phyloP scores from a whole-genome alignment of 2,797 vertebrate species.

The Cynopterus sphinx region DNA sequence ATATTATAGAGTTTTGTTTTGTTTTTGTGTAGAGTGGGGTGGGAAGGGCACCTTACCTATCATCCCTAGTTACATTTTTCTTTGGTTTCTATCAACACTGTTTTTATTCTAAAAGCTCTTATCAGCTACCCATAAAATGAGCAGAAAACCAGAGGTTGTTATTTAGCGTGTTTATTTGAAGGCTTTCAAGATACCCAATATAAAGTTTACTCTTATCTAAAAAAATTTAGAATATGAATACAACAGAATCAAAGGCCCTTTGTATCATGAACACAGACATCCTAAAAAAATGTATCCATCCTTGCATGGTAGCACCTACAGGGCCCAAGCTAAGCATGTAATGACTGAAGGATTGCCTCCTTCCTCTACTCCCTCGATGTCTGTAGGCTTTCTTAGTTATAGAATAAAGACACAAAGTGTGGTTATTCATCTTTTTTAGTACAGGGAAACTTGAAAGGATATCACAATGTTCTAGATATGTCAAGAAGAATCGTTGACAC shows the following conservation, averaged over 20 bases:
- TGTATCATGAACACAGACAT: not conserved
- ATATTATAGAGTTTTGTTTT: not conserved
- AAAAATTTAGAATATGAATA: conserved; percentile 24
- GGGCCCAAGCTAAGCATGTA: not conserved
- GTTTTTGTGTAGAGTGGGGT: not conserved
- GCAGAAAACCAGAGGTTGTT: conserved; percentile 51
- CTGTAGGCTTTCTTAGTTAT: not conserved
- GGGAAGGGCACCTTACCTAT: conserved; percentile 11
- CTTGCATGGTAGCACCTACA: not conserved
- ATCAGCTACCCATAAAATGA: conserved; percentile 35
- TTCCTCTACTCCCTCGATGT: not conserved
- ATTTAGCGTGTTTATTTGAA: conserved; percentile 49
- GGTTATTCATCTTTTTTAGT: not conserved
- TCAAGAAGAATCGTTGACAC: not conserved
- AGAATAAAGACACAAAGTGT: not conserved
- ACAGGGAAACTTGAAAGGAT: conserved; percentile 9
- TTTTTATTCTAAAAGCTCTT: conserved; percentile 43
- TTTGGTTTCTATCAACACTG: conserved; percentile 55
- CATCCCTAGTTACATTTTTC: conserved; percentile 48
- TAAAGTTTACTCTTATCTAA: conserved; percentile 49
- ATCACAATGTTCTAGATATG: not conserved
- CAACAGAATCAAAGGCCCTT: not conserved
- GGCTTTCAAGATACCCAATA: conserved; percentile 14
- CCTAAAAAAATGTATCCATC: not conserved
- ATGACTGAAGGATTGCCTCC: not conserved